Evolutionary conservation across 2,888 invertebrate genomes (phyloP).

Genomic region (Apodemia hepburni): DNA sequence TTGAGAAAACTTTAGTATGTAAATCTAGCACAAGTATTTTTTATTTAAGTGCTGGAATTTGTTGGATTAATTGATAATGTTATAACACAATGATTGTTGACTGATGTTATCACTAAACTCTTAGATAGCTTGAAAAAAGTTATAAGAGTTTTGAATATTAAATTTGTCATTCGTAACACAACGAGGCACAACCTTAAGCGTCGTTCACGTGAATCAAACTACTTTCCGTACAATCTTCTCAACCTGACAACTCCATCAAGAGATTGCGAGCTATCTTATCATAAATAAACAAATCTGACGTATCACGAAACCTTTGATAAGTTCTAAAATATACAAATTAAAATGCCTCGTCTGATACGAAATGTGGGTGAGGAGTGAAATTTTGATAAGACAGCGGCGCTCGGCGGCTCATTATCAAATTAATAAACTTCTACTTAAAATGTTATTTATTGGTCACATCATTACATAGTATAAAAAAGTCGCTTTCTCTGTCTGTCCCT

Average conservation of each 20-base stretch:
- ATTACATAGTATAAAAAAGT: too few species aligned
- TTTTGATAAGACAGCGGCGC: conserved; percentile 17
- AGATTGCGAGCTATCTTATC: conserved; percentile 19
- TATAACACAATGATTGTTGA: too few species aligned
- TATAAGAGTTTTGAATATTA: background rate
- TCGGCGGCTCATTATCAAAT: conserved; percentile 5
- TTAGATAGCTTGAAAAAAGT: background rate
- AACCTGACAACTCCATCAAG: conserved; percentile 5
- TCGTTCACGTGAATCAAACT: background rate
- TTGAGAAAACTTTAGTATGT: too few species aligned
- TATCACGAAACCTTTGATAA: conserved; percentile 23
- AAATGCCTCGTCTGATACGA: conserved; percentile 23
- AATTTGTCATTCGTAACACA: background rate
- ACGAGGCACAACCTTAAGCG: background rate
- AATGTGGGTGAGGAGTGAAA: conserved; percentile 28
- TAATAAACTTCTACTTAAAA: too few species aligned
- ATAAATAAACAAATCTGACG: conserved; percentile 25
- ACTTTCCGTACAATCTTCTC: background rate
- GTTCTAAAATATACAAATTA: conserved; percentile 26
- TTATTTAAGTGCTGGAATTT: too few species aligned
- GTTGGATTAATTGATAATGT: too few species aligned
- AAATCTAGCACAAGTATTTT: too few species aligned
- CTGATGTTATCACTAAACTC: too few species aligned
- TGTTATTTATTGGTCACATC: too few species aligned
- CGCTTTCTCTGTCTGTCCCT: too few species aligned